These are phyloP conservation scores for Calameuta pallipes DNA, from an alignment of 2,888 invertebrate genomes.

Conservation along the genomic window DNA sequence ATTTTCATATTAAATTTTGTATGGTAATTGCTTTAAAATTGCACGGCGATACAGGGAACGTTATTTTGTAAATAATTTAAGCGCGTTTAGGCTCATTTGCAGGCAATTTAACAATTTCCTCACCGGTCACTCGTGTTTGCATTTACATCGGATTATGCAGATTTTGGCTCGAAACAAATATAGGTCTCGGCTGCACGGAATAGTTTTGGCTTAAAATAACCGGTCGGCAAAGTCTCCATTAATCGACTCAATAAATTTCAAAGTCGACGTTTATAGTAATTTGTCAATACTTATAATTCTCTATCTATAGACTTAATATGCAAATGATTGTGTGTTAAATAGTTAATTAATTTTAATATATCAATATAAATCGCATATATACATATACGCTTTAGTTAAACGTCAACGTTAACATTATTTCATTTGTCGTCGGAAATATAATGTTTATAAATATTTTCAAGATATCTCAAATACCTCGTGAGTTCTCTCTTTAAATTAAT, in stretches of 20 bases:
- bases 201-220: too few species aligned
- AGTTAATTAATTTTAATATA: not conserved
- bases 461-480: conserved; percentile 10
- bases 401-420: not conserved
- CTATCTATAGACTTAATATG: conserved; percentile 19
- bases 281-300: conserved; percentile 14
- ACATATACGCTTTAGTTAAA: not conserved
- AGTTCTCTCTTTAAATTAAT: conserved; percentile 5
- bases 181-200: too few species aligned
- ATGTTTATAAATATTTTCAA: not conserved
- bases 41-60: conserved; percentile 44
- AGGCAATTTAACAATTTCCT: not conserved
- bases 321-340: conserved; percentile 20
- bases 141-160: too few species aligned
- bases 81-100: not conserved
- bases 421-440: not conserved
- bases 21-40: conserved; percentile 11
- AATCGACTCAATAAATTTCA: not conserved
- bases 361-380: not conserved
- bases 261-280: not conserved
- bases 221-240: too few species aligned
- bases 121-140: too few species aligned
- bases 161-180: too few species aligned
- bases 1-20: not conserved
- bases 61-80: not conserved